phyloP scores from a whole-genome alignment of 1,140 invertebrate genomes.

The Heliconius hermathena region DNA sequence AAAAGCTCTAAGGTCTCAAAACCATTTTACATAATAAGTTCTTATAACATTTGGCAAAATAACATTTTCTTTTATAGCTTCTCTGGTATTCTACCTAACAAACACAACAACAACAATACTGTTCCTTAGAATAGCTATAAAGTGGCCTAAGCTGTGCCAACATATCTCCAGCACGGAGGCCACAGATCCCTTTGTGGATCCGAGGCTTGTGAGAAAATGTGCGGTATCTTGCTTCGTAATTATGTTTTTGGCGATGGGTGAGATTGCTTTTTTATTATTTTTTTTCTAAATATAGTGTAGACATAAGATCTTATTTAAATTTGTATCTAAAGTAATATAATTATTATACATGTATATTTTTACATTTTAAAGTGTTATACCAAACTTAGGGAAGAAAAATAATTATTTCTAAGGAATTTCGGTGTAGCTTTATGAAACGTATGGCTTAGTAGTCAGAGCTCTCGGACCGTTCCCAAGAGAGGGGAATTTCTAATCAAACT shows the following conservation, averaged over 20 bases:
- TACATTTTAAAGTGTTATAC: no score
- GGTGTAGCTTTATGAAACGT: no score
- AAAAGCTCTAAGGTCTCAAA: no score
- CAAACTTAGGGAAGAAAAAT: no score
- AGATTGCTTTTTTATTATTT: conserved; percentile 6
- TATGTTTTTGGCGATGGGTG: conserved; percentile 40
- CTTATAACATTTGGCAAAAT: neutral
- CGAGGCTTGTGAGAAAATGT: conserved; percentile 40
- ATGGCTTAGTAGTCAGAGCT: no score
- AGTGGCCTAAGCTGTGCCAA: conserved; percentile 52
- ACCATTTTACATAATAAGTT: no score
- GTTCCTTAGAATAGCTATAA: conserved; percentile 50
- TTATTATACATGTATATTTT: no score
- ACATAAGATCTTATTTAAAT: no score
- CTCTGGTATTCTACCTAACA: conserved; percentile 44
- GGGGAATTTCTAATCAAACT: no score
- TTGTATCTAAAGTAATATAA: no score
- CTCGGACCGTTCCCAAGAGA: no score
- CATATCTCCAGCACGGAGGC: conserved; percentile 46
- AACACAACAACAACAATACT: conserved; percentile 45
- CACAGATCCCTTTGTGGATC: conserved; percentile 29
- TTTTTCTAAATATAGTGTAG: neutral
- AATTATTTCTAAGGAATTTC: no score
- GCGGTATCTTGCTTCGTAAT: conserved; percentile 44
- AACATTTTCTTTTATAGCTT: conserved; percentile 30